These are phyloP conservation scores for Zosterops borbonicus DNA, from an alignment of 2,113 vertebrate genomes.

Conservation along the genomic window DNA sequence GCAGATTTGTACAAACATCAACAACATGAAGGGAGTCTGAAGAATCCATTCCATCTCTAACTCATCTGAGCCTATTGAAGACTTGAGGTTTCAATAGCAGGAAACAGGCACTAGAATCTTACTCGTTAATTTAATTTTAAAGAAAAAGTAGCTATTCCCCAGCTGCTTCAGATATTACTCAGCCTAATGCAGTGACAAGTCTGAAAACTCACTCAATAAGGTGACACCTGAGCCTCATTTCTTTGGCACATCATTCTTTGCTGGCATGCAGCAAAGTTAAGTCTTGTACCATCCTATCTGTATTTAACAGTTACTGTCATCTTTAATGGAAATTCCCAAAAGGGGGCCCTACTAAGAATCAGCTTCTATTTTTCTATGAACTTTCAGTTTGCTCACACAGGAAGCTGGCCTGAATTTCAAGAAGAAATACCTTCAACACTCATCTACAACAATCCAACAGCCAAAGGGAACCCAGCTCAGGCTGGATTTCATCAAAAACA, in stretches of 20 bases:
- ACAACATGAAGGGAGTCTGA: not conserved
- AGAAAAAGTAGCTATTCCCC: not conserved
- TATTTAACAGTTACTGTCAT: not conserved
- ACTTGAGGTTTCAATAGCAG: not conserved
- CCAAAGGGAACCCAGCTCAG: not conserved
- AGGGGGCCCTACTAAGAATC: not conserved
- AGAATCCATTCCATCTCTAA: not conserved
- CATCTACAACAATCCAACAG: not conserved
- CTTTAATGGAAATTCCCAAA: not conserved
- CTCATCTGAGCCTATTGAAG: not conserved
- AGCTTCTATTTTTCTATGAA: not conserved
- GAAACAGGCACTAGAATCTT: not conserved
- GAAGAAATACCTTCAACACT: not conserved
- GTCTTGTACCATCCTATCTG: not conserved
- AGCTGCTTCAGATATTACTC: not conserved
- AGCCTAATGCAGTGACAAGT: not conserved
- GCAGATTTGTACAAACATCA: not conserved
- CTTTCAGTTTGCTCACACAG: not conserved
- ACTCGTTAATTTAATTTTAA: not conserved
- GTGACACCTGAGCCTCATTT: not conserved
- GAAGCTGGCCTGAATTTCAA: not conserved
- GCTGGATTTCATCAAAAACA: not conserved
- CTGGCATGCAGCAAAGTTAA: accelerated
- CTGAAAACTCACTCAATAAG: not conserved
- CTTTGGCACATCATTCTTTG: not conserved